A percentile compares a stretch with the other conserved stretches of the same genome.
Conservation (phyloP, 2,888 invertebrate species). For the Fissipunctia ypsillon region DNA sequence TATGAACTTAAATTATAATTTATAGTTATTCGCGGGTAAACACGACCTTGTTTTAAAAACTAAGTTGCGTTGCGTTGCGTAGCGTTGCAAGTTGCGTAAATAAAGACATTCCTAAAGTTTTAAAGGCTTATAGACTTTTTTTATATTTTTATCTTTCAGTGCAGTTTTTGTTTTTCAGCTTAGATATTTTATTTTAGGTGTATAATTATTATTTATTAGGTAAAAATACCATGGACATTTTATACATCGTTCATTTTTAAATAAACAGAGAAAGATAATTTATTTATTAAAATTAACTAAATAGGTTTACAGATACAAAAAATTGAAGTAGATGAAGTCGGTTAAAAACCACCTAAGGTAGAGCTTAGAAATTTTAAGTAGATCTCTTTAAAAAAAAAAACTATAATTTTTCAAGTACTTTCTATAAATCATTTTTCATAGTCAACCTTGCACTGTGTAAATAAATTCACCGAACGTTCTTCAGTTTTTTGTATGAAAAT, state of each 20-base stretch:
- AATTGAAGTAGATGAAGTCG: slow-evolving; percentile 11
- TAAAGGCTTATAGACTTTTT: not conserved
- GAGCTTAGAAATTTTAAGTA: slow-evolving; percentile 3
- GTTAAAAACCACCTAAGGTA: slow-evolving; percentile 34
- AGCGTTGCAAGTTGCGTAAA: no score
- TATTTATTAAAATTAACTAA: slow-evolving; percentile 21
- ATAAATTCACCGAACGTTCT: slow-evolving; percentile 28
- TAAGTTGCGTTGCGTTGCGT: no score
- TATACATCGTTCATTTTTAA: not conserved
- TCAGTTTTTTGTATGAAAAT: slow-evolving; percentile 7
- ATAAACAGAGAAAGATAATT: slow-evolving; percentile 8
- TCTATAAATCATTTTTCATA: not conserved
- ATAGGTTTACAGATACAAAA: slow-evolving; percentile 4
- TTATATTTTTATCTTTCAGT: not conserved
- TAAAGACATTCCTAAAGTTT: not conserved
- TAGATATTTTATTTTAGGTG: not conserved
- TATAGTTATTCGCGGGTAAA: not conserved
- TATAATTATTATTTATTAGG: not conserved
- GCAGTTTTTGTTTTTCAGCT: no score
- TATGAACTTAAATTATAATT: slow-evolving; percentile 31
- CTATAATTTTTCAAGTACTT: slow-evolving; percentile 13
- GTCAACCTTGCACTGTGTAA: slow-evolving; percentile 32
- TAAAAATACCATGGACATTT: not conserved
- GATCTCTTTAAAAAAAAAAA: not conserved
- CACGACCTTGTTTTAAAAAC: slow-evolving; percentile 2